Conservation (phyloP, 2,113 vertebrate genomes). For the Thunnus maccoyii region DNA sequence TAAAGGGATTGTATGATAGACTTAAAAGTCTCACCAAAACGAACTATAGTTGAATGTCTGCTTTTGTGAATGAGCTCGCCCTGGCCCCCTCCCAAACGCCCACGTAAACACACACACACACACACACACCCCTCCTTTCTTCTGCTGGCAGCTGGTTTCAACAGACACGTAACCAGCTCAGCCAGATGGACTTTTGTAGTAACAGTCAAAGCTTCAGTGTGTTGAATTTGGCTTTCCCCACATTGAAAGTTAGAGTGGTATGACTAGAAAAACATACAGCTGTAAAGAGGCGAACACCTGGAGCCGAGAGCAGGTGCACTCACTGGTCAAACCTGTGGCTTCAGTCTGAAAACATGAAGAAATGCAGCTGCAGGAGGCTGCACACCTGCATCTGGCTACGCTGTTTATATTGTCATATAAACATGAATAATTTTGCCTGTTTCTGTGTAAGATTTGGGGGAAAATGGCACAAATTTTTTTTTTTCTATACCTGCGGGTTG, state of each 20-base stretch:
- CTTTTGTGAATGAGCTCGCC: constrained; percentile 69
- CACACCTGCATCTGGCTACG: neutral
- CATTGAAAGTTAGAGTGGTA: constrained; percentile 35
- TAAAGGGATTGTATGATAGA: constrained; percentile 20
- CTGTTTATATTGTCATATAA: neutral
- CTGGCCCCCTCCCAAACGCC: constrained; percentile 6
- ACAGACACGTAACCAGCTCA: constrained; percentile 64
- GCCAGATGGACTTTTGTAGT: constrained; percentile 73
- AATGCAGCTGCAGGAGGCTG: constrained; percentile 9
- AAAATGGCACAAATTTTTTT: neutral
- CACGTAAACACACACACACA: constrained; percentile 27
- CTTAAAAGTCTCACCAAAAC: constrained; percentile 26
- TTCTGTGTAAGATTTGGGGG: neutral
- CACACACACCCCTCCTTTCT: constrained; percentile 49
- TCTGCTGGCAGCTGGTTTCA: constrained; percentile 77
- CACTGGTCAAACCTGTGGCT: neutral
- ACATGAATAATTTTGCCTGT: neutral
- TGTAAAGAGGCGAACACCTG: constrained; percentile 63
- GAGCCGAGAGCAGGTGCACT: constrained; percentile 67
- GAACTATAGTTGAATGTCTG: constrained; percentile 41
- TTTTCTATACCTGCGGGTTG: neutral
- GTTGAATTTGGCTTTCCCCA: constrained; percentile 36
- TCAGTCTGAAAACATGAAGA: constrained; percentile 43
- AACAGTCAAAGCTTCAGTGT: constrained; percentile 61
- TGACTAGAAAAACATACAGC: constrained; percentile 67